Percentiles rank a stretch among this genome's conserved stretches.
Conservation (phyloP, 2,888 invertebrate species). For the Plagodis dolabraria region DNA sequence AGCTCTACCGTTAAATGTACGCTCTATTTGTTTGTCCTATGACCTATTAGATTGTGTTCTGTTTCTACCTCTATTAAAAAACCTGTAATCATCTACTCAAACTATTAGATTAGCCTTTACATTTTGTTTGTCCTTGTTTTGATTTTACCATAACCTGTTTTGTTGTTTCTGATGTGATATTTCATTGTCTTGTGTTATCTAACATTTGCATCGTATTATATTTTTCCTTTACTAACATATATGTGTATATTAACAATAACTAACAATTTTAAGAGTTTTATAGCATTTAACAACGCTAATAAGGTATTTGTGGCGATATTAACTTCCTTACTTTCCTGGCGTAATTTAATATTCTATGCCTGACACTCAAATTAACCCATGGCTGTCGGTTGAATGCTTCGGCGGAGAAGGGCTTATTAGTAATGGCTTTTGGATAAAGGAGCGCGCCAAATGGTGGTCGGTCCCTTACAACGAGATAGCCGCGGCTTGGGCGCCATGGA, state of each 20-base stretch:
- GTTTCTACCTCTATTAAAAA: slow-evolving; percentile 18
- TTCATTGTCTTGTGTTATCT: slow-evolving; percentile 19
- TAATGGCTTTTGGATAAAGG: slow-evolving; percentile 47
- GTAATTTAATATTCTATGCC: slow-evolving; percentile 11
- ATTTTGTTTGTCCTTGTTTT: slow-evolving; percentile 33
- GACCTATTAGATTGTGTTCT: slow-evolving; percentile 47
- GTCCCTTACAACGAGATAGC: slow-evolving; percentile 47
- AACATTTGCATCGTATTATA: slow-evolving; percentile 4
- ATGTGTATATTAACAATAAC: slow-evolving; percentile 13
- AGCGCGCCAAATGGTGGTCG: slow-evolving; percentile 67
- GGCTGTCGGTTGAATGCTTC: slow-evolving; percentile 27
- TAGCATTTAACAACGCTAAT: slow-evolving; percentile 16
- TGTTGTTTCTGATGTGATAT: slow-evolving; percentile 31
- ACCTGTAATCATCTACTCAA: too few species aligned
- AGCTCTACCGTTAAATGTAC: slow-evolving; percentile 55
- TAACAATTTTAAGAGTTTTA: not conserved
- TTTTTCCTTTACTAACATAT: slow-evolving; percentile 19
- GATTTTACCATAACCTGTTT: slow-evolving; percentile 14
- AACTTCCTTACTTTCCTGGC: not conserved
- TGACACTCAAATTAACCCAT: slow-evolving; percentile 9
- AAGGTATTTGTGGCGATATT: slow-evolving; percentile 1
- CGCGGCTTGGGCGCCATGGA: slow-evolving; percentile 70
- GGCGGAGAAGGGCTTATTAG: slow-evolving; percentile 16
- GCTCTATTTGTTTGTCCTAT: slow-evolving; percentile 49
- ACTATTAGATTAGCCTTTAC: slow-evolving; percentile 34